Percentiles rank a stretch among this genome's conserved stretches.
Conservation (phyloP, 2,113 vertebrate genomes). For the Calyptomena viridis region DNA sequence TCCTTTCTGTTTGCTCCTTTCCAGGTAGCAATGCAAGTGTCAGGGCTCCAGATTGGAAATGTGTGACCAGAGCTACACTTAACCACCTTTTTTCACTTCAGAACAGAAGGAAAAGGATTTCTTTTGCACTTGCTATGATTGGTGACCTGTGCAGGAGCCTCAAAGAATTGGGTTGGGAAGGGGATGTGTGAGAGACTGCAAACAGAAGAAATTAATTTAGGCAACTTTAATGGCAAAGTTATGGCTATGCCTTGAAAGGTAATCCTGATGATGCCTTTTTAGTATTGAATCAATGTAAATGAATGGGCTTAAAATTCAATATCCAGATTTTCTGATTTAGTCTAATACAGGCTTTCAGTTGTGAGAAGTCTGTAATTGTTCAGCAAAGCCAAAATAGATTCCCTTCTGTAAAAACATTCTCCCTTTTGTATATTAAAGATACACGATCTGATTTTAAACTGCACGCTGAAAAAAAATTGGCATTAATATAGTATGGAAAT, state of each 20-base stretch:
- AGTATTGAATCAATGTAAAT: not conserved
- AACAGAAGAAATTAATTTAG: not conserved
- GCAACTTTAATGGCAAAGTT: not conserved
- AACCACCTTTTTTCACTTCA: not conserved
- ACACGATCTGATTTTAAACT: not conserved
- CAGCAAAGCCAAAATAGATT: not conserved
- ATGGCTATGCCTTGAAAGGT: not conserved
- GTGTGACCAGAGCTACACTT: not conserved
- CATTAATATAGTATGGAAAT: not conserved
- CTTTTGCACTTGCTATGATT: not conserved
- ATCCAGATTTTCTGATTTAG: not conserved
- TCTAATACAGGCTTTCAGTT: not conserved
- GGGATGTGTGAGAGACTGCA: not conserved
- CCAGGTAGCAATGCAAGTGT: not conserved
- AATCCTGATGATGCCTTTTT: not conserved
- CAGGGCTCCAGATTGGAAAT: not conserved
- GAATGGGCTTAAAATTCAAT: not conserved
- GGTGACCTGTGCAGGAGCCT: not conserved
- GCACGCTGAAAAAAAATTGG: not conserved
- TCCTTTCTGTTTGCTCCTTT: not conserved
- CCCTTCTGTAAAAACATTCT: not conserved
- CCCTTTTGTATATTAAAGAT: not conserved
- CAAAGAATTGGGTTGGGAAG: accelerated
- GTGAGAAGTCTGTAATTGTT: not conserved
- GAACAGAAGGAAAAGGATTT: not conserved